Evolutionary conservation across 2,797 vertebrate species (phyloP).

Genomic region (Gastrophryne carolinensis): DNA sequence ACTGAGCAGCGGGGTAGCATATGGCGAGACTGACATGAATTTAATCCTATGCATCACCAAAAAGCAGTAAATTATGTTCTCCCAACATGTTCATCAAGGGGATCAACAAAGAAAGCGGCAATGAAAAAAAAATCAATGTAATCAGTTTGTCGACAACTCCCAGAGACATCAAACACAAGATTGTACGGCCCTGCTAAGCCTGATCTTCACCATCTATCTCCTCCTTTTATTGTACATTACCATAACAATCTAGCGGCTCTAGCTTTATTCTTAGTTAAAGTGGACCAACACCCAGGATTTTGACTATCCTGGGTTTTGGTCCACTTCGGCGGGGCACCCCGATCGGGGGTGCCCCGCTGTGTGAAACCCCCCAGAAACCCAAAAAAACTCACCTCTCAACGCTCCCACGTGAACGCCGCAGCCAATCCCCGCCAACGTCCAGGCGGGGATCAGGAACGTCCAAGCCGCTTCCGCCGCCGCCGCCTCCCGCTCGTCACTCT

Average conservation of each 20-base stretch:
- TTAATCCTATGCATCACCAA: neutral
- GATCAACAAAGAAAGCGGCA: neutral
- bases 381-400: too few species aligned
- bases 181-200: neutral
- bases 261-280: constrained; percentile 6
- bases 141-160: constrained; percentile 8
- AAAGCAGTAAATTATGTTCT: constrained; percentile 25
- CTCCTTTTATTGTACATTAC: neutral
- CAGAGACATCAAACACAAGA: neutral
- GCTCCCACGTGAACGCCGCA: too few species aligned
- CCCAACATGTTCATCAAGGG: constrained; percentile 13
- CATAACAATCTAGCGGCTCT: neutral
- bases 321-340: too few species aligned
- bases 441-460: too few species aligned
- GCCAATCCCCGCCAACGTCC: too few species aligned
- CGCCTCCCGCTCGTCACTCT: too few species aligned
- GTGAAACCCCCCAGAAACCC: too few species aligned
- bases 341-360: too few species aligned
- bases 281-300: too few species aligned
- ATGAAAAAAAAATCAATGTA: neutral
- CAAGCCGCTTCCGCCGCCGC: too few species aligned
- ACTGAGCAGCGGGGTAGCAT: constrained; percentile 9
- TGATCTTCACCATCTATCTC: neutral
- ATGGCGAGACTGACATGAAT: constrained; percentile 27
- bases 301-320: too few species aligned